These are phyloP conservation scores for Bergia puertoricense DNA, from an alignment of 92 coral and sea anemone species.

Conservation along the genomic window DNA sequence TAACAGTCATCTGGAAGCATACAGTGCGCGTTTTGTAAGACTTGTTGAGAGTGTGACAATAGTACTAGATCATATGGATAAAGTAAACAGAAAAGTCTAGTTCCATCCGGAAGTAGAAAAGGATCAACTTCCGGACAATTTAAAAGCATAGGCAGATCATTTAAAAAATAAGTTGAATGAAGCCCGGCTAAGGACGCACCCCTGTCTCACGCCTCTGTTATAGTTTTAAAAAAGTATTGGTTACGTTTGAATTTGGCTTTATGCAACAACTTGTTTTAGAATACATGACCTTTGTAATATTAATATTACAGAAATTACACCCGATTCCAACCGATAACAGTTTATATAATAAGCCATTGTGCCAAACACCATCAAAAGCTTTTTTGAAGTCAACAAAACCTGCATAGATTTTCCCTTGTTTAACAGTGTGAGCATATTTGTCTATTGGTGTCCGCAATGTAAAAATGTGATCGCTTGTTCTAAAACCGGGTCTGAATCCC, in stretches of 20 bases:
- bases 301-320: conserved; percentile 33
- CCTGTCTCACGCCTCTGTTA: conserved; percentile 41
- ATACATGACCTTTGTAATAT: conserved; percentile 56
- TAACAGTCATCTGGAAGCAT: neutral
- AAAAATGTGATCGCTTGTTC: conserved; percentile 57
- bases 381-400: conserved; percentile 63
- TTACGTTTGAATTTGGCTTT: neutral
- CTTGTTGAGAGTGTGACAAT: neutral
- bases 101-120: conserved; percentile 10
- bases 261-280: conserved; percentile 18
- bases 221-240: neutral
- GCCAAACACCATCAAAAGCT: conserved; percentile 69
- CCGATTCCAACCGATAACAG: conserved; percentile 32
- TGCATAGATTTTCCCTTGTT: conserved; percentile 43
- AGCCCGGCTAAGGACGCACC: neutral
- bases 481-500: conserved; percentile 37
- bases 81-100: neutral
- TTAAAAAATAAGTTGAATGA: conserved; percentile 7
- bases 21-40: neutral
- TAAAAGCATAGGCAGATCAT: neutral
- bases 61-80: neutral
- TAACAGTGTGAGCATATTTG: conserved; percentile 39
- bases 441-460: conserved; percentile 45
- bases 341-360: conserved; percentile 29
- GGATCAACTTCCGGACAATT: conserved; percentile 1